Evolutionary conservation across 2,888 invertebrate species (phyloP), one percentile per base, ranked within the genome.

Genomic region (Netelia inedita): DNA sequence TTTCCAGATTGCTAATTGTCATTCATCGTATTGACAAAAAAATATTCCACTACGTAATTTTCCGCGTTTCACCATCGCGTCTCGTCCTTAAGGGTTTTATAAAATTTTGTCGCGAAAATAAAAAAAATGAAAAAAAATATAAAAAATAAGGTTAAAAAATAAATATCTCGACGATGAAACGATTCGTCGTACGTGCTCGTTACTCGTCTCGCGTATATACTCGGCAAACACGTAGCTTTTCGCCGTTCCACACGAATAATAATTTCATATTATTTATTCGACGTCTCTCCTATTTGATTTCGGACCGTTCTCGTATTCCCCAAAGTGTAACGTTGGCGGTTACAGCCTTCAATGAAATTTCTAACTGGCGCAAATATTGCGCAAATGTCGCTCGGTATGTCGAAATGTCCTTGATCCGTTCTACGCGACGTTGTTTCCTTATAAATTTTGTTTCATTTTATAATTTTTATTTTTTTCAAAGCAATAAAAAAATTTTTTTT

Each of bases 1-100:
- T 72, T 83, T 83, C 59, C 61, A 61, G 61, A 69, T 55, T 43
- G 72, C 19, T 19, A 16, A 41, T 66, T 72, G 35, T 71, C 61
- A 16, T 19, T n/a, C 43, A 61, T 53, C 55, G 16, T 19, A 14
- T 59, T 16, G 50, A 10, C 59, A 68, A 53, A 23, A 23, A 23
- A 8, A 43, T 11, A 2, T 23, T 46, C 14, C 14, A 14, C 10
- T 14, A 46, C 2, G 14, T 46, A 14, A 46, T 46, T 46, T 46
- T 14, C 46, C 10, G 14, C 10, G 1, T 46, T 46, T 14, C 3
- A 14, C 11, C 46, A 14, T 10, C 14, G 10, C 10, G 2, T 14
- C 2, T 46, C 46, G 46, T 46, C 14, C 14, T 46, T 46, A 46
- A 46, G 14, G 46, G 46, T 46, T 46, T 14, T 14, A 2, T 46